These are phyloP conservation scores for Rhombomys opimus DNA, from an alignment of 2,113 vertebrate species.

Conservation along the genomic window DNA sequence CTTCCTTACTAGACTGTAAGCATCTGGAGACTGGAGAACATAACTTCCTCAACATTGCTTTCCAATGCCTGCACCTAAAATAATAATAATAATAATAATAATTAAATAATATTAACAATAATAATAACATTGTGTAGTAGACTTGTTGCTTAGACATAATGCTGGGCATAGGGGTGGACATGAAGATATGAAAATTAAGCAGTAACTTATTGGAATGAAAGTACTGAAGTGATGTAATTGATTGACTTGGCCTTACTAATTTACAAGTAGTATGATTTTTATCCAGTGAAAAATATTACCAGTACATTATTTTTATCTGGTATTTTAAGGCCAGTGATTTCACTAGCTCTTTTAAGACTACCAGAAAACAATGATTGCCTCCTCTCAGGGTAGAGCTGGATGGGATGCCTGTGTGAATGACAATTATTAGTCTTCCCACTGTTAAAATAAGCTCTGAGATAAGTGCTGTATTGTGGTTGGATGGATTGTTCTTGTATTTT, in stretches of 20 bases:
- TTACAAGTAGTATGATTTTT: slow-evolving; percentile 7
- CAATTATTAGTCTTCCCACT: neutral
- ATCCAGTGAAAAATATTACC: neutral
- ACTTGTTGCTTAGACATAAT: neutral
- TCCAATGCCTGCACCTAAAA: neutral
- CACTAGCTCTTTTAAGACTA: neutral
- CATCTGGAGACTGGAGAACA: neutral
- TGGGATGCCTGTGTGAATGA: neutral
- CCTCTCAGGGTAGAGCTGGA: neutral
- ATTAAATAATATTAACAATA: neutral
- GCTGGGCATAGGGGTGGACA: neutral
- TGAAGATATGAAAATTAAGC: neutral
- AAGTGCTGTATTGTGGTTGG: neutral
- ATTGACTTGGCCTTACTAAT: neutral
- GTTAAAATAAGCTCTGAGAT: neutral
- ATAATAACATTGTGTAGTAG: neutral
- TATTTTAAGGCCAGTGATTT: neutral
- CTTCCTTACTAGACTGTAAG: neutral
- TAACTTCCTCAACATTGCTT: neutral
- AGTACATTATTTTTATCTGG: neutral
- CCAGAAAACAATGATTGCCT: neutral
- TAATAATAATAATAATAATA: neutral
- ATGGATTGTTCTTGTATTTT: neutral
- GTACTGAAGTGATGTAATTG: neutral
- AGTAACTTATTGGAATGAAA: neutral